A percentile compares a stretch with the other conserved stretches of the same genome.
phyloP scores from a whole-genome alignment of 1,140 invertebrate genomes.

The Marisa cornuarietis region DNA sequence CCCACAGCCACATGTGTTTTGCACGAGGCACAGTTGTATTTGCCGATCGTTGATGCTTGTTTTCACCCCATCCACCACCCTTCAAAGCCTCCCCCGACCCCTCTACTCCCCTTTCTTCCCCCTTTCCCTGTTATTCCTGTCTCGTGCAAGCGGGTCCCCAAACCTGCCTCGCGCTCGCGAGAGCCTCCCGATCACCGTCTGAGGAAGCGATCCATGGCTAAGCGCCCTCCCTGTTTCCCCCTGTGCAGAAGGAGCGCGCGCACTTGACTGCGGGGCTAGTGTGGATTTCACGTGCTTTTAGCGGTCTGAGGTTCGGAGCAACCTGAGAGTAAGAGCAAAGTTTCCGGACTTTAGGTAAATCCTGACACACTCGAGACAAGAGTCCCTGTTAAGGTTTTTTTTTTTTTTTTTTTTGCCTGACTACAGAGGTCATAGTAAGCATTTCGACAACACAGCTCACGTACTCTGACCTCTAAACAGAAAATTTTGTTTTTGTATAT shows the following conservation, averaged over 20 bases:
- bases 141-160: not conserved
- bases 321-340: not conserved
- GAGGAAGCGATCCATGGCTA: not conserved
- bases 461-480: too few species aligned
- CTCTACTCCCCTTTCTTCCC: too few species aligned
- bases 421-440: too few species aligned
- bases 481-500: too few species aligned
- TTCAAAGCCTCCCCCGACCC: too few species aligned
- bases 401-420: too few species aligned
- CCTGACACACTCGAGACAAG: too few species aligned
- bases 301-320: not conserved
- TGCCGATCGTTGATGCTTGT: not conserved
- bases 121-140: not conserved
- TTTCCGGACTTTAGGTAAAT: not conserved
- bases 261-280: not conserved
- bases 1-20: not conserved
- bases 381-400: too few species aligned
- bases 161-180: not conserved
- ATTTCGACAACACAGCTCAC: too few species aligned
- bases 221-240: too few species aligned
- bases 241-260: not conserved
- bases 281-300: not conserved
- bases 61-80: not conserved
- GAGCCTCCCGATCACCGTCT: not conserved
- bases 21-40: not conserved